A percentile compares a stretch with the other conserved stretches of the same genome.
Evolutionary conservation across 2,888 invertebrate genomes (phyloP).

Genomic region (Cryptocephalus moraei): DNA sequence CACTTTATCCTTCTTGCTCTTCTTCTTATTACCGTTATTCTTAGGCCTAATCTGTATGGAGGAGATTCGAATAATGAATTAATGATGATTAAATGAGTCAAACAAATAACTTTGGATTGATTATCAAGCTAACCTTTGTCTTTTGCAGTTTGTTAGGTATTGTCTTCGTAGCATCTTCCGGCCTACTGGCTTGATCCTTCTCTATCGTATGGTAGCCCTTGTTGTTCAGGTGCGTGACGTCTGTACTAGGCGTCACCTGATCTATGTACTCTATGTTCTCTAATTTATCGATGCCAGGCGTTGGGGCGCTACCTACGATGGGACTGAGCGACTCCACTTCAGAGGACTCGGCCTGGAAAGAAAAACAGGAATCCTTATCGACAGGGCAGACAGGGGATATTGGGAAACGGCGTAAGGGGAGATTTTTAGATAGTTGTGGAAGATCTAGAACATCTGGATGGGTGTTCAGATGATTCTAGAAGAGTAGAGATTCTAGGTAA

Average conservation of each 20-base stretch:
- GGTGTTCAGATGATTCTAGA: no score
- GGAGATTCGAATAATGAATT: no score
- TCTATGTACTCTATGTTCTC: slow-evolving; percentile 52
- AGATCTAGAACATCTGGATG: no score
- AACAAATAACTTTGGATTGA: no score
- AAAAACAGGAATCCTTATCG: background rate
- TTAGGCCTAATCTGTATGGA: slow-evolving; percentile 16
- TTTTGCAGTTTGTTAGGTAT: slow-evolving; percentile 17
- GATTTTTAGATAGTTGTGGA: no score
- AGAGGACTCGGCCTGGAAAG: slow-evolving; percentile 11
- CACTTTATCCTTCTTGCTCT: slow-evolving; percentile 20
- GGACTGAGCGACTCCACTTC: slow-evolving; percentile 20
- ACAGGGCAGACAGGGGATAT: no score
- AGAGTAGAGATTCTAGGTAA: no score
- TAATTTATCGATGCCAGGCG: slow-evolving; percentile 32
- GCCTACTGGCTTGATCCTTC: slow-evolving; percentile 36
- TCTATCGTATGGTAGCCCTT: slow-evolving; percentile 37
- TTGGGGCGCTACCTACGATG: slow-evolving; percentile 24
- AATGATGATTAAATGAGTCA: background rate
- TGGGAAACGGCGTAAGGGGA: no score
- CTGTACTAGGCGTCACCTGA: slow-evolving; percentile 49
- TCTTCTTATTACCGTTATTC: slow-evolving; percentile 23
- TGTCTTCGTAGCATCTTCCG: slow-evolving; percentile 15
- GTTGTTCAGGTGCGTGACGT: slow-evolving; percentile 41
- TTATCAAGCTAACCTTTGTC: slow-evolving; percentile 11